A percentile compares a stretch with the other conserved stretches of the same genome.
Evolutionary conservation across 2,113 vertebrate genomes (phyloP).

Genomic region (Oxyura jamaicensis): DNA sequence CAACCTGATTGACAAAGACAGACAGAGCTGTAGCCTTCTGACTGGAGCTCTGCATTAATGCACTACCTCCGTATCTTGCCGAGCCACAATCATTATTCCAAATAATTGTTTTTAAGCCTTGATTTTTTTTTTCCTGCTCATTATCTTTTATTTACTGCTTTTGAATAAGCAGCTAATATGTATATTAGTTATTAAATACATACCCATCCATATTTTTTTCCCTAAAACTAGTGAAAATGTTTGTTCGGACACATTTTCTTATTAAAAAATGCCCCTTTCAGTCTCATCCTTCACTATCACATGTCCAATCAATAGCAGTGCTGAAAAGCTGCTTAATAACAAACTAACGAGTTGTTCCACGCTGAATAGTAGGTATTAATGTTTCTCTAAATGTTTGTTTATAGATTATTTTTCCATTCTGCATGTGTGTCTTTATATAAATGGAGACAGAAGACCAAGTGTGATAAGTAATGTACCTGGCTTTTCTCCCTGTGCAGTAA

Average conservation of each 20-base stretch:
- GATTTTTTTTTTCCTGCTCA: neutral
- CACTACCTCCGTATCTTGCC: neutral
- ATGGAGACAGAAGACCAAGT: neutral
- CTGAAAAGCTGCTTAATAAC: conserved; percentile 64
- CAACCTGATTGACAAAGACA: conserved; percentile 19
- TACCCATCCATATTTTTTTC: neutral
- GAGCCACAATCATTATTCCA: neutral
- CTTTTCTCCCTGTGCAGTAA: neutral
- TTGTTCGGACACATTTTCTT: neutral
- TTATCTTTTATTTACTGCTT: neutral
- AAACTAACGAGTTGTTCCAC: conserved; percentile 27
- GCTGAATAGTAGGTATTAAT: conserved; percentile 40
- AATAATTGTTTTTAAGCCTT: neutral
- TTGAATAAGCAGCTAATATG: neutral
- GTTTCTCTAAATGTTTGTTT: conserved; percentile 48
- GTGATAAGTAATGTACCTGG: neutral
- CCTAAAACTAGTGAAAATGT: neutral
- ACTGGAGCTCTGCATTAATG: neutral
- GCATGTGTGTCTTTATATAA: neutral
- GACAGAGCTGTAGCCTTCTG: neutral
- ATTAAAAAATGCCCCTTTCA: neutral
- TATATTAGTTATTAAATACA: neutral
- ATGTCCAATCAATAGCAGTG: conserved; percentile 28
- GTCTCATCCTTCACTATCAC: conserved; percentile 30
- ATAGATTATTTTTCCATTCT: conserved; percentile 43